These are phyloP conservation scores for Nautilus pompilius DNA, from an alignment of 1,140 invertebrate genomes.

Conservation along the genomic window DNA sequence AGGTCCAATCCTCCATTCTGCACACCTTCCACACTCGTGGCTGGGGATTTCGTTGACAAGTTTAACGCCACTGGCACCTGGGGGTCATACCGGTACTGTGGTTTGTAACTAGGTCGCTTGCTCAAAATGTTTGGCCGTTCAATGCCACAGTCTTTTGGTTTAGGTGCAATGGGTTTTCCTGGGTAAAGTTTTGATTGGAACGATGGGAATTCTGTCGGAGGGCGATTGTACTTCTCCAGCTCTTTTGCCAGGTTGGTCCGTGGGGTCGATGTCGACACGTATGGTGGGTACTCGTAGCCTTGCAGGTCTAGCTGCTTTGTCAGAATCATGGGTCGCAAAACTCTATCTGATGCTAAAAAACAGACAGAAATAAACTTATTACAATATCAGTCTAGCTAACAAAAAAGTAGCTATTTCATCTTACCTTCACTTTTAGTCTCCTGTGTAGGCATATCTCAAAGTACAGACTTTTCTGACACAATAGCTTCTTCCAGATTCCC, in stretches of 20 bases:
- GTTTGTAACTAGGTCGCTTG: conserved; percentile 58
- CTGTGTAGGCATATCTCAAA: too few species aligned
- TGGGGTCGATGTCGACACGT: conserved; percentile 43
- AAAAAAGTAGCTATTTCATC: too few species aligned
- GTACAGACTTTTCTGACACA: too few species aligned
- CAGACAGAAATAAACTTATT: conserved; percentile 6
- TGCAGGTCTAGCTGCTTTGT: conserved; percentile 54
- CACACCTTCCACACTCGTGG: background rate
- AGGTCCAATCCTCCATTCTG: background rate
- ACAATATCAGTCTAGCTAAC: too few species aligned
- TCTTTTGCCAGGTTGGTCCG: conserved; percentile 52
- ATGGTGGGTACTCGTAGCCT: conserved; percentile 29
- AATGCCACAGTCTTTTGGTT: conserved; percentile 15
- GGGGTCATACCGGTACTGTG: conserved; percentile 76
- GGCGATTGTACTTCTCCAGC: conserved; percentile 53
- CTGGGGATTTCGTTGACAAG: background rate
- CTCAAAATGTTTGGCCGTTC: conserved; percentile 49
- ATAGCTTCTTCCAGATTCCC: too few species aligned
- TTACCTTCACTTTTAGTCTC: too few species aligned
- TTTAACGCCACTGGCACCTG: conserved; percentile 14
- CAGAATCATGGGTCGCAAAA: conserved; percentile 55
- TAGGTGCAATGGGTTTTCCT: conserved; percentile 3
- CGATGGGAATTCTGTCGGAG: conserved; percentile 8
- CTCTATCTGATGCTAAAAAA: conserved; percentile 44
- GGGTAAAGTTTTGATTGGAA: background rate